These are phyloP conservation scores for Papilio xuthus DNA, from an alignment of 1,140 invertebrate genomes.

Conservation along the genomic window DNA sequence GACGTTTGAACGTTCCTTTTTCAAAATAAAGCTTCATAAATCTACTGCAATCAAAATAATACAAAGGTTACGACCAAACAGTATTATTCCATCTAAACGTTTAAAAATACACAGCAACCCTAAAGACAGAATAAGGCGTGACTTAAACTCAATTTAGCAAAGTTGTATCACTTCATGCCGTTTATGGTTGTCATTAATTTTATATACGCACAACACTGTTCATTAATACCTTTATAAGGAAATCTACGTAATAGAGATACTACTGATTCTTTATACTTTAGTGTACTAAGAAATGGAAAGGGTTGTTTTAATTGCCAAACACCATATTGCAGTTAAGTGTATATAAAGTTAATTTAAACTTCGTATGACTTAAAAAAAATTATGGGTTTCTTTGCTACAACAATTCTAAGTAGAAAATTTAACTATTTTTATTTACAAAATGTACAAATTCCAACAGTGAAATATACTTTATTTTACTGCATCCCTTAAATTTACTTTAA, in stretches of 20 bases:
- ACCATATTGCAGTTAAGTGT: no score
- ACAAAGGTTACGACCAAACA: background rate
- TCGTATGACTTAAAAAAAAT: no score
- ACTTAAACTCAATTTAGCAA: background rate
- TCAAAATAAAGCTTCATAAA: background rate
- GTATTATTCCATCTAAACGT: background rate
- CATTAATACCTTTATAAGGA: background rate
- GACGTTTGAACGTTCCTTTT: background rate
- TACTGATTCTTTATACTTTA: background rate
- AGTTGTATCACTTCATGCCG: slow-evolving; percentile 1
- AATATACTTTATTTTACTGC: slow-evolving; percentile 11
- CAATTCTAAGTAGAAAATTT: background rate
- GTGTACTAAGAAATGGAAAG: background rate
- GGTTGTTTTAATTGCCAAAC: background rate
- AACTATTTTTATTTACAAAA: background rate
- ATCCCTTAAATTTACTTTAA: slow-evolving; percentile 35
- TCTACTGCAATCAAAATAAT: background rate
- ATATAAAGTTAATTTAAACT: no score
- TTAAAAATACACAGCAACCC: background rate
- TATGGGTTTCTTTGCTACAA: background rate
- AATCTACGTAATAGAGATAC: background rate
- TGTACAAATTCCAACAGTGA: background rate
- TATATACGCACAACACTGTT: background rate
- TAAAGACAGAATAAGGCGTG: background rate
- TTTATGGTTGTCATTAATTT: background rate